Evolutionary conservation across 2,797 vertebrate genomes (phyloP).

Genomic region (Poeciliopsis presidionis): DNA sequence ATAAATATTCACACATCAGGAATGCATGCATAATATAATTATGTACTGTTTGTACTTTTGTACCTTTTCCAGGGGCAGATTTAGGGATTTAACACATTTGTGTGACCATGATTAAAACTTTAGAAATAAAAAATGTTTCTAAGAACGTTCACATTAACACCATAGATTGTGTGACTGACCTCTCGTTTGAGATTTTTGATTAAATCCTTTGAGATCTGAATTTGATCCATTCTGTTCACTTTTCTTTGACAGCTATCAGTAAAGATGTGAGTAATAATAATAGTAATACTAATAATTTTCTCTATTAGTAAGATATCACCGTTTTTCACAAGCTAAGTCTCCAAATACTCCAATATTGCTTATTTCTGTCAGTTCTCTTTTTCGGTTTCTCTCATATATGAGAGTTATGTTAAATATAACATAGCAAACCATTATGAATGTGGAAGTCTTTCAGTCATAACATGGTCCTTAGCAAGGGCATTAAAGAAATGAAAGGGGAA

Average conservation of each 20-base stretch:
- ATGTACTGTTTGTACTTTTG: neutral
- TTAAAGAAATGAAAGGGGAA: conserved; percentile 39
- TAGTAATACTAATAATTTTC: neutral
- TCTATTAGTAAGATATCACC: neutral
- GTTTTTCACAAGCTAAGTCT: conserved; percentile 3
- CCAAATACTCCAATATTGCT: neutral
- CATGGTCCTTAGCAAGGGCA: conserved; percentile 17
- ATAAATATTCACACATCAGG: conserved; percentile 5
- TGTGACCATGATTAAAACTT: conserved; percentile 20
- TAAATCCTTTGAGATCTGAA: conserved; percentile 26
- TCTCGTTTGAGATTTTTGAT: conserved; percentile 11
- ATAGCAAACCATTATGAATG: conserved; percentile 2
- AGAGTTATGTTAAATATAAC: neutral
- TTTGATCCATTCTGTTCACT: neutral
- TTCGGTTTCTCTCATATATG: conserved; percentile 3
- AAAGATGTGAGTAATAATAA: neutral
- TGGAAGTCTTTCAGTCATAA: conserved; percentile 6
- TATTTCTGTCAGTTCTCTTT: conserved; percentile 4
- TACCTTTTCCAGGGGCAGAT: conserved; percentile 1
- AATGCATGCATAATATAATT: neutral
- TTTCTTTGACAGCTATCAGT: neutral
- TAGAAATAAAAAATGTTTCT: conserved; percentile 17
- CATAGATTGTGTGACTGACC: conserved; percentile 18
- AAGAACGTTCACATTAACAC: conserved; percentile 21
- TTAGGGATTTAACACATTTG: conserved; percentile 10